phyloP scores from a whole-genome alignment of 2,797 vertebrate species.

The Chromobotia macracanthus region DNA sequence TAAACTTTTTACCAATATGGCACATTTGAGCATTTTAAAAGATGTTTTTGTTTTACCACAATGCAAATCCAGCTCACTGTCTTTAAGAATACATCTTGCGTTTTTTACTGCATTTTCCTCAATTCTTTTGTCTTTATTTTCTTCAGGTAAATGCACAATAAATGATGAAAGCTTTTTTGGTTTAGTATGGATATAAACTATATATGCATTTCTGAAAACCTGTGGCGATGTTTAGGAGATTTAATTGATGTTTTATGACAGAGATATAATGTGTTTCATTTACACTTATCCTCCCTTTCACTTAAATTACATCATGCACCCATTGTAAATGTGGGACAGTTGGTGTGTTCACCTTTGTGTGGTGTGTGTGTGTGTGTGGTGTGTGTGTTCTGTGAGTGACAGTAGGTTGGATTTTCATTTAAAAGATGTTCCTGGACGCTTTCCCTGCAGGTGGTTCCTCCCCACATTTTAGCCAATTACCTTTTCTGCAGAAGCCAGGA shows the following conservation, averaged over 20 bases:
- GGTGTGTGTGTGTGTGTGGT: slow-evolving; percentile 36
- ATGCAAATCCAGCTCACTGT: not conserved
- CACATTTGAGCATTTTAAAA: not conserved
- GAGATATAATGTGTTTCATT: not conserved
- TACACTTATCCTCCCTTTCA: not conserved
- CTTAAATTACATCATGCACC: not conserved
- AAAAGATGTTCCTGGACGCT: slow-evolving; percentile 61
- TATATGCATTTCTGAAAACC: not conserved
- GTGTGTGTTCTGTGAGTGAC: slow-evolving; percentile 34
- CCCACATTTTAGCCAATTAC: slow-evolving; percentile 73
- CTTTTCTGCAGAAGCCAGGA: slow-evolving; percentile 59
- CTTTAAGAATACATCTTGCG: not conserved
- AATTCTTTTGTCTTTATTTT: slow-evolving; percentile 6
- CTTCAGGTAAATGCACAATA: not conserved
- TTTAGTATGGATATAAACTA: not conserved
- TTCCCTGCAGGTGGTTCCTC: slow-evolving; percentile 65
- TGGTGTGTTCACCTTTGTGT: not conserved
- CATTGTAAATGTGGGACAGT: too few relatives aligned
- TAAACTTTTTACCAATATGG: not conserved
- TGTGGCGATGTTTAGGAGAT: not conserved
- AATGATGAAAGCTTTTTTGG: not conserved
- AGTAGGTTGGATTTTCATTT: slow-evolving; percentile 60
- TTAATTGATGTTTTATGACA: not conserved
- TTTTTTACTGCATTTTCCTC: not conserved
- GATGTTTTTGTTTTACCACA: not conserved